Base-by-base conservation (phyloP, 1,140 invertebrate species). In the Drosophila chauvacae region DNA sequence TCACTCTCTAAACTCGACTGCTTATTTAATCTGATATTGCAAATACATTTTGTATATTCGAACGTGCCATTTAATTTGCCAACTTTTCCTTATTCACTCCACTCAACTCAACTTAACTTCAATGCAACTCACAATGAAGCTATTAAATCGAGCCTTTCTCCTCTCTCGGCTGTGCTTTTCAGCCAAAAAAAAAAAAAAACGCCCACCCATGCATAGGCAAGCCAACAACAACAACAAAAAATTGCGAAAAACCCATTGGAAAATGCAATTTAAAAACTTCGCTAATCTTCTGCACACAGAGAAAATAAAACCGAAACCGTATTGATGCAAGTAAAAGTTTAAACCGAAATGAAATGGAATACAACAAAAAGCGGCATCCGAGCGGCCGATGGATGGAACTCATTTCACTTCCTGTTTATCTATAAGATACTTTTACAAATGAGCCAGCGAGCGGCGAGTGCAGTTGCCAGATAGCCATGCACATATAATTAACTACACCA, bases 401-500 rank as follows among this genome's bases (percentile, higher is more conserved):
- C 65, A 75, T 47, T 73, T 68, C 42, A 81, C 85, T 88, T 88
- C 84, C 84, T 88, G 84, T 80, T 87, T 86, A 65, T 76, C 77
- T 70, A 79, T 78, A 78, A 78, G 76, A 78, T 78, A 78, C 76
- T 78, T 78, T 78, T 71, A 78, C 76, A 73, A 80, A 80, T 77
- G 74, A 77, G 74, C 37, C 23, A 23, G 23, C 20, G 13, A 23
- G 44, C 42, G 16, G 30, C 30, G 30, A 78, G 41, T 76, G 77
- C 81, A 81, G 77, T 63, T 74, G 78, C 48, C 50, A 68, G 58
- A 77, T 72, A 69, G 45, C 59, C 57, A 77, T 65, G 70, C 57
- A 68, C 61, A 83, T 47, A 70, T 64, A 90, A 87, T 87, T 90
- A 87, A 83, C 80, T 56, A 47, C 68, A 73, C 71, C 71, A 23